Conservation (phyloP, 1,140 invertebrate genomes). For the Pantala flavescens region DNA sequence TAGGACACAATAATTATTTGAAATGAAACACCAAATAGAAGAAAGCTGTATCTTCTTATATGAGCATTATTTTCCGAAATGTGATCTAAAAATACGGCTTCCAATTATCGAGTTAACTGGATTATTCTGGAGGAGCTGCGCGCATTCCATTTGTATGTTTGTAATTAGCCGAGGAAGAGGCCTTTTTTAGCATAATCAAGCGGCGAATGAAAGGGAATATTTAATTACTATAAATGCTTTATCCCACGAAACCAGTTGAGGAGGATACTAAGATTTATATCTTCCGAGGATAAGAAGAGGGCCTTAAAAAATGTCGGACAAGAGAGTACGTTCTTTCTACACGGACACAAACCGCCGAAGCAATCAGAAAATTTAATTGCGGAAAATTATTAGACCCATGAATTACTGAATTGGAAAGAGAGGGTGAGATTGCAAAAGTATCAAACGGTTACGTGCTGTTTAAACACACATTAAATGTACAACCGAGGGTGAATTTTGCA, state of each 20-base stretch:
- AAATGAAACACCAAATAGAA: too few species aligned
- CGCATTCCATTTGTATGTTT: not conserved
- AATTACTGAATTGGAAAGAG: not conserved
- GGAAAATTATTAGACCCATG: not conserved
- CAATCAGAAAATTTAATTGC: not conserved
- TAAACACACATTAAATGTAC: too few species aligned
- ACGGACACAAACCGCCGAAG: not conserved
- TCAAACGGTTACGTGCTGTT: too few species aligned
- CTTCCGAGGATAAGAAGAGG: not conserved
- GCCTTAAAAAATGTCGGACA: not conserved
- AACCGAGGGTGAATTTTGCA: too few species aligned
- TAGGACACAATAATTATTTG: too few species aligned
- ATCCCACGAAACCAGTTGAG: not conserved
- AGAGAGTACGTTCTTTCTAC: not conserved
- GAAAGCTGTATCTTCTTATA: too few species aligned
- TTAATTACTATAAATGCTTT: slow-evolving; percentile 4
- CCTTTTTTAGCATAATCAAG: not conserved
- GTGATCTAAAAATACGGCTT: not conserved
- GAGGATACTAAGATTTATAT: not conserved
- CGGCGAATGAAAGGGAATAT: not conserved
- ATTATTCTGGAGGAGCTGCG: not conserved
- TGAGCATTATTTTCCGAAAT: too few species aligned
- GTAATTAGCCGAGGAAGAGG: not conserved
- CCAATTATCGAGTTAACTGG: not conserved
- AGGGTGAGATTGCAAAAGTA: too few species aligned